phyloP scores from a whole-genome alignment of 1,140 invertebrate genomes.

The Polypedilum pembai region DNA sequence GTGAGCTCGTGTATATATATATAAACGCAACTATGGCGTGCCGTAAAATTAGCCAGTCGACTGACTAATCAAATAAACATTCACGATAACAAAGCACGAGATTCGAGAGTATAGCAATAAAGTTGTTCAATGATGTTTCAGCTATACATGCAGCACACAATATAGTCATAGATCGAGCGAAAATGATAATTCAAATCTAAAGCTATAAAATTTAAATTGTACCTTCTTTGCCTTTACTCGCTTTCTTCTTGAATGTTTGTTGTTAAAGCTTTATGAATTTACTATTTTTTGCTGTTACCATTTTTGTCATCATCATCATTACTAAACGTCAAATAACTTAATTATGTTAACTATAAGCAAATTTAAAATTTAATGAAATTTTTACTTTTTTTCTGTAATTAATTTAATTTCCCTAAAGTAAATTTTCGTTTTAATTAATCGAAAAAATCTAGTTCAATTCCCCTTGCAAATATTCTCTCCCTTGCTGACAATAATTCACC shows the following conservation, averaged over 20 bases:
- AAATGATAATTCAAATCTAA: background rate
- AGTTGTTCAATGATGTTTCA: background rate
- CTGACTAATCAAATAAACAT: conserved; percentile 2
- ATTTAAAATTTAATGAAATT: no score
- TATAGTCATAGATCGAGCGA: background rate
- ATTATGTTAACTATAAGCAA: no score
- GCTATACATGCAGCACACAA: background rate
- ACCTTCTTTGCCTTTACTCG: background rate
- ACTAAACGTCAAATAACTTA: no score
- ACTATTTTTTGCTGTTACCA: background rate
- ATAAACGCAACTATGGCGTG: background rate
- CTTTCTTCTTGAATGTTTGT: no score
- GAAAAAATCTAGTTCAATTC: no score
- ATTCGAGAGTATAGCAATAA: background rate
- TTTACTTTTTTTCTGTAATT: no score
- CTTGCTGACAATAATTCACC: background rate
- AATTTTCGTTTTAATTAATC: no score
- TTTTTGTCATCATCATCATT: background rate
- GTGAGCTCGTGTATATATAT: background rate
- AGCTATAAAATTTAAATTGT: conserved; percentile 14
- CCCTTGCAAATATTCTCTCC: no score
- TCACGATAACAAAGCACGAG: conserved; percentile 1
- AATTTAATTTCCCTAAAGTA: no score
- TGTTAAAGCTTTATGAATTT: background rate
- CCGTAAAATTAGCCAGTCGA: background rate